Percentiles rank a stretch among this genome's conserved stretches.
These are phyloP conservation scores for Microvelia longipes DNA, from an alignment of 1,140 invertebrate species.

Conservation along the genomic window DNA sequence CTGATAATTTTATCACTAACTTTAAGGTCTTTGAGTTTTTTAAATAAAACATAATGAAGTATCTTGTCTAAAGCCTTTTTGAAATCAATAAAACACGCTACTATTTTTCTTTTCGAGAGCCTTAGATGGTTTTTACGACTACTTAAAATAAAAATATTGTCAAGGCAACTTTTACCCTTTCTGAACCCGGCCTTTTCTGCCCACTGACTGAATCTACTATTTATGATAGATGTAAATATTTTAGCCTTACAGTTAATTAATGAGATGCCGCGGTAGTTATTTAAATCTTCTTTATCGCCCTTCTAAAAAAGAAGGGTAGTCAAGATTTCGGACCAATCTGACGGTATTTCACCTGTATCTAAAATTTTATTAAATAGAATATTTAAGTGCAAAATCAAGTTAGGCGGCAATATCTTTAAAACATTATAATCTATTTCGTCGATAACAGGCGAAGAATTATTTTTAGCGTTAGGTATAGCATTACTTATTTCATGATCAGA, in stretches of 20 bases:
- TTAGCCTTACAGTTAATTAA: not conserved
- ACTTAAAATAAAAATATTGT: no score
- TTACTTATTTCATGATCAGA: no score
- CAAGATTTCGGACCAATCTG: not conserved
- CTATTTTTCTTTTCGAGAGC: no score
- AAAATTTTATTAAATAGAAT: not conserved
- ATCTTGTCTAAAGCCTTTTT: no score
- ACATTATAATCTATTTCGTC: not conserved
- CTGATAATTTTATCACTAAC: no score
- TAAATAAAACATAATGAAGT: no score
- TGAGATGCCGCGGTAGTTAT: not conserved
- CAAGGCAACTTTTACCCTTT: no score
- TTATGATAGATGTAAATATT: not conserved
- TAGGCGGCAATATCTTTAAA: not conserved
- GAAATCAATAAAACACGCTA: no score
- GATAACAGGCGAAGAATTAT: not conserved
- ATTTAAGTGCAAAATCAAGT: not conserved
- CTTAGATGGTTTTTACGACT: no score
- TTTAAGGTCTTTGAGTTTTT: no score
- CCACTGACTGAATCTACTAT: not conserved
- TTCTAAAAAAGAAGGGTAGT: not conserved
- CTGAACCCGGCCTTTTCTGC: no score
- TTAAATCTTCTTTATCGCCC: not conserved
- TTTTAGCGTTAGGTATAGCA: not conserved
- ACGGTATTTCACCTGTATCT: not conserved